Conservation (phyloP, 2,888 invertebrate genomes). For the Lasiommata megera region DNA sequence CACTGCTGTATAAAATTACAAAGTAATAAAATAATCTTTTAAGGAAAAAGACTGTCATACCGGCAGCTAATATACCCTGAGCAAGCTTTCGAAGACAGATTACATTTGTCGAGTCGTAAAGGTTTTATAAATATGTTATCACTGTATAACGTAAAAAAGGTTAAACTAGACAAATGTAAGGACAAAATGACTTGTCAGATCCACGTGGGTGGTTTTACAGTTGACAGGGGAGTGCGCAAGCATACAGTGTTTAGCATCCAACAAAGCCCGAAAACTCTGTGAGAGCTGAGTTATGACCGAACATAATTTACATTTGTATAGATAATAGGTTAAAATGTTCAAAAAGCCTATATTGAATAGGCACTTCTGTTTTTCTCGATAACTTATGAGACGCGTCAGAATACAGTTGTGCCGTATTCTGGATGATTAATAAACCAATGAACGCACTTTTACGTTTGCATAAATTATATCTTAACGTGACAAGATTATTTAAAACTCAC, state of each 20-base stretch:
- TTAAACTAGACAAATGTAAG: slow-evolving; percentile 17
- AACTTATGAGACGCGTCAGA: slow-evolving; percentile 10
- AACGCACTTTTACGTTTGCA: neutral
- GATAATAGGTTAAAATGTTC: slow-evolving; percentile 8
- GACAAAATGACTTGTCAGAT: slow-evolving; percentile 21
- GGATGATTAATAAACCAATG: neutral
- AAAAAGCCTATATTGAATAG: neutral
- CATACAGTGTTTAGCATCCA: slow-evolving; percentile 50
- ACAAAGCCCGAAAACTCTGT: slow-evolving; percentile 24
- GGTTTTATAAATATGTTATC: neutral
- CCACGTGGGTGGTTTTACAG: slow-evolving; percentile 53
- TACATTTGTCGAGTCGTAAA: neutral
- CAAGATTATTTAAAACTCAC: neutral
- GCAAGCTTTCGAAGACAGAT: neutral
- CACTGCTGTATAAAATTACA: neutral
- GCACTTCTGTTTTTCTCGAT: neutral
- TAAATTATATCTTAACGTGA: slow-evolving; percentile 1
- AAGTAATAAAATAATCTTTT: neutral
- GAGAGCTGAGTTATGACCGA: slow-evolving; percentile 13
- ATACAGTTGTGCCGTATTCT: too few relatives aligned
- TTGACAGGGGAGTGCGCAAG: slow-evolving; percentile 40
- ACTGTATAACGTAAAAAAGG: neutral
- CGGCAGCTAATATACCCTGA: neutral
- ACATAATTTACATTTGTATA: slow-evolving; percentile 16
- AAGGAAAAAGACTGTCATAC: neutral